These are phyloP conservation scores for Nomada fucata DNA, from an alignment of 2,888 invertebrate genomes.

Conservation along the genomic window DNA sequence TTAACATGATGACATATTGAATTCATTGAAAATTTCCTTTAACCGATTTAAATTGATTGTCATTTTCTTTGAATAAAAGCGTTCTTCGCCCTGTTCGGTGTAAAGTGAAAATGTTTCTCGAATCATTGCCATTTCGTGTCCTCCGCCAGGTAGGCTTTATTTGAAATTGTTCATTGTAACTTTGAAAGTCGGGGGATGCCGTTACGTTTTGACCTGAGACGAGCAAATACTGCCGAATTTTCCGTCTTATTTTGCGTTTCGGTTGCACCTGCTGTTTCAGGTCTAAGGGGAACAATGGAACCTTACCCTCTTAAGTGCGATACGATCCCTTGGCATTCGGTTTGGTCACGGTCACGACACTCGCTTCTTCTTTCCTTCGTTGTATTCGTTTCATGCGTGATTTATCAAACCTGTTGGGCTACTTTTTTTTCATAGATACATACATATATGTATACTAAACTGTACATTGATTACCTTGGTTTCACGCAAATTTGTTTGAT, in stretches of 20 bases:
- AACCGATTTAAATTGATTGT: too few relatives aligned
- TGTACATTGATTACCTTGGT: background rate
- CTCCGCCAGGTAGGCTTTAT: background rate
- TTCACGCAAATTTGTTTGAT: conserved; percentile 9
- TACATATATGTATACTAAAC: background rate
- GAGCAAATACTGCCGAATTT: background rate
- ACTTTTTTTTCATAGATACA: conserved; percentile 14
- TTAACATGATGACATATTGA: too few relatives aligned
- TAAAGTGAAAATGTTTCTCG: background rate
- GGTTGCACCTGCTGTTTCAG: conserved; percentile 17
- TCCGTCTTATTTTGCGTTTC: background rate
- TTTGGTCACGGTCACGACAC: background rate
- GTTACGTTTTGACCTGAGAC: background rate
- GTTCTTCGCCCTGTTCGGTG: too few relatives aligned
- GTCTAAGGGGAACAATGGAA: conserved; percentile 4
- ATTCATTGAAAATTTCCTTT: too few relatives aligned
- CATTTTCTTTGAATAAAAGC: too few relatives aligned
- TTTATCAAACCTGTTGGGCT: conserved; percentile 39
- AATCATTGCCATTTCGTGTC: background rate
- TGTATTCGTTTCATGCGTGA: background rate
- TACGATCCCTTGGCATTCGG: background rate
- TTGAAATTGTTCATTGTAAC: background rate
- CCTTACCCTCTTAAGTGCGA: background rate
- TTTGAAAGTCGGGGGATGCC: background rate
- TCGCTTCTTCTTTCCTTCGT: background rate